Base-by-base conservation (phyloP, 2,888 invertebrate species). In the Cabera pusaria region DNA sequence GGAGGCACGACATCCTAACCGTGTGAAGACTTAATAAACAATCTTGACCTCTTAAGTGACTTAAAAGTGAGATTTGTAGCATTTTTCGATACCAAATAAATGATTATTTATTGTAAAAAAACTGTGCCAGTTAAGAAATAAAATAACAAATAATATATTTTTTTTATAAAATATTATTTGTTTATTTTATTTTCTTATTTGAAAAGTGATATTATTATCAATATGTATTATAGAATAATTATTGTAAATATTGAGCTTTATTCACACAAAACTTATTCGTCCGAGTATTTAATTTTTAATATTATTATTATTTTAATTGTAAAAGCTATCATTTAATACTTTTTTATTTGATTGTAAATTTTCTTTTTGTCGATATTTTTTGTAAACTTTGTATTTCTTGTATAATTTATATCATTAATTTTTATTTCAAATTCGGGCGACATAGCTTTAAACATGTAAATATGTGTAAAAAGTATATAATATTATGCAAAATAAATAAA, bases 31-130 rank as follows among this genome's bases (percentile, higher is more conserved):
- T n/a, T n/a, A n/a, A n/a, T n/a, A n/a, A n/a, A n/a, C n/a, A n/a
- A n/a, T n/a, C 23, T 10, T 7, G 5, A 42, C 31, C 43, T 45
- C 24, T 34, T 44, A 25, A 40, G 26, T 31, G 20, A 20, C 5
- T 22, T 5, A 23, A 22, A 34, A 38, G 39, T 43, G 46, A 51
- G 32, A 33, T 33, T 20, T 39, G 37, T 39, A 49, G 46, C 49
- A 51, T 49, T 42, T 72, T 70, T 75, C 60, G 84, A 86, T 83
- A 79, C 85, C 85, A 86, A 85, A 85, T 81, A 78, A 59, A 58
- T 62, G 57, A 66, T 72, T 61, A 80, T 78, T 84, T 84, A 81
- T 83, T 77, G 64, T 74, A 70, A 60, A 67, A 61, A 59, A 56
- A 50, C 48, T 52, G 81, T 78, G 82, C 80, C 82, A 82, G 82